Evolutionary conservation across 2,888 invertebrate species (phyloP), one percentile per base, ranked within the genome.

Genomic region (Stenodema calcarata): DNA sequence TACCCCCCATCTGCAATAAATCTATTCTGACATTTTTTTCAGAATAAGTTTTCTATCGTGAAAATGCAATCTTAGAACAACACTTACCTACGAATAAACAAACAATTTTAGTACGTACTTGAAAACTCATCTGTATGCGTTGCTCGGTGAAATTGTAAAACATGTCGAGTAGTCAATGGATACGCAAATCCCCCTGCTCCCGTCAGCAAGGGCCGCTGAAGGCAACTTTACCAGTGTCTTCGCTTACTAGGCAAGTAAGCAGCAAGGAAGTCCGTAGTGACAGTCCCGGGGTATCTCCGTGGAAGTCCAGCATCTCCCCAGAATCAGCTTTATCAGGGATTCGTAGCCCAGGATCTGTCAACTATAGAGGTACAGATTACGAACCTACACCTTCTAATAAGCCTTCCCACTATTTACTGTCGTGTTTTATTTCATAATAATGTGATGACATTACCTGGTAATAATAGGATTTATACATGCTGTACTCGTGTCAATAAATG

Each of bases 191-290:
- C 87, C 94, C 95, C 90, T 89, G 89, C 62, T 91, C 91, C 88
- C 41, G 84, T 18, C 93, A 93, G 91, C 92, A 92, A 89, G 95
- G 95, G 86, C 95, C 95, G 89, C 94, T 95, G 94, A 93, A 95
- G 91, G 95, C 95, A 87, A 95, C 95, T 87, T 92, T 95, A 90
- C 95, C 95, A 89, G 94, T 95, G 90, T 94, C 95, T 86, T 95
- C 95, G 87, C 93, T 95, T 88, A 92, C 95, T 91, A 93, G 95
- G 90, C 93, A 93, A 90, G 93, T 94, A 90, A 93, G 93, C 88
- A 93, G 93, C 80, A 91, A 94, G 86, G 93, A 93, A 84, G 50
- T 47, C 90, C 93, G 92, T 90, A 93, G 92, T 89, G 62, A 78
- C n/a, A 94, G 94, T 90, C 94, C 95, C 28, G 94, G 94, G 70